Base-by-base conservation (phyloP, 2,113 vertebrate species). In the Catharus bicknelli region DNA sequence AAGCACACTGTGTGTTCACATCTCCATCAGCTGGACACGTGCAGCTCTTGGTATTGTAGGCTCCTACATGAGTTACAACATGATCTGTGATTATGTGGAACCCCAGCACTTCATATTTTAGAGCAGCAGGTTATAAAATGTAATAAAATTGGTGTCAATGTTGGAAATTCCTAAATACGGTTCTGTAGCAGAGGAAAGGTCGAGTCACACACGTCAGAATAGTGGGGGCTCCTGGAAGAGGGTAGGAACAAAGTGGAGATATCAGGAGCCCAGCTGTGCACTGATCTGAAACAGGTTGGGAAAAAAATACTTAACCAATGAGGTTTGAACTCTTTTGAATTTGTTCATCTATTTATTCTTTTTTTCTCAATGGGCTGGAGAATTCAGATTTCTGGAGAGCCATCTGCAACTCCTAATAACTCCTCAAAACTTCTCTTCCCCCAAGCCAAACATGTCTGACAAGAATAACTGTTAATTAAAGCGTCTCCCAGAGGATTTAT, bases 401-500 rank as follows among this genome's bases (percentile, higher is more conserved):
- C 34, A 58, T 87, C 67, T 66, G 32, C 70, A 94, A 18, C 88
- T 92, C 68, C 73, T 61, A 89, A 58, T 93, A 86, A 87, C 74
- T 80, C 72, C 19, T 83, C 70, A 63, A 73, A 83, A 90, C 57
- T 87, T 48, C 61, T 95, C 69, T 92, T 66, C 13, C 61, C 53
- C 29, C 64, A 78, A 92, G 94, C 86, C 84, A 95, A 82, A 91
- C 47, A 90, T 17, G 57, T 78, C 90, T 66, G 62, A 81, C 76
- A 85, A 90, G 69, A 91, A 96, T 93, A 96, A 94, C 86, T 93
- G 88, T 68, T 95, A 94, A 96, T 93, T 84, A 76, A 93, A 93
- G 62, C 0, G 0, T 66, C 76, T 95, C 94, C 79, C 80, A 22
- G 43, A 91, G 88, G 95, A 95, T 93, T 96, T 90, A 88, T 86